Evolutionary conservation across 2,113 vertebrate genomes (phyloP), one percentile per base, ranked within the genome.

Genomic region (Eretmochelys imbricata): DNA sequence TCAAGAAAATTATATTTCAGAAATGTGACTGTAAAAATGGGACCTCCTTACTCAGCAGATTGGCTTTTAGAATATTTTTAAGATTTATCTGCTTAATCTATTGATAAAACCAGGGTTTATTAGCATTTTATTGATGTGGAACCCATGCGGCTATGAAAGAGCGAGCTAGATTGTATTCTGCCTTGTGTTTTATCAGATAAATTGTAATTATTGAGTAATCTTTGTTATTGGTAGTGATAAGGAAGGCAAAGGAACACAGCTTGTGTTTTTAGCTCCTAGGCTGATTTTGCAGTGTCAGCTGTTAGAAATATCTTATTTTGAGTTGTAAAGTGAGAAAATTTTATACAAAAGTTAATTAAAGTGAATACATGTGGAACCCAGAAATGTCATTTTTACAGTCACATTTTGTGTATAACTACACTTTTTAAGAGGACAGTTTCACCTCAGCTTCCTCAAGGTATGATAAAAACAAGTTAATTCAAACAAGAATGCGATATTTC

Each of bases 371-470:
- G 83, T 89, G 84, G 50, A 82, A 91, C 76, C 88, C 91, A 87
- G 13, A 92, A 92, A 89, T 97, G 93, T 97, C 97, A 95, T 95
- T 97, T 85, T 96, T 96, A 76, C 46, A 94, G 51, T 95, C 78
- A 90, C 35, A 90, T 95, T 94, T 93, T 89, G 5, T 46, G 55
- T 57, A 91, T 78, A 96, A 65, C 80, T 85, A 88, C 78, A 85
- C 62, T 91, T 72, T 38, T 84, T 49, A 80, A 29, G 12, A 88
- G 57, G 75, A 95, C 95, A 89, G 35, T 59, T 8, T 80, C 53
- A 53, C 79, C 57, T 83, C 55, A 51, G 49, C 85, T 57, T 93
- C 89, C 82, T 87, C 46, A 93, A 96, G 83, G 49, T 83, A 89
- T 25, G 82, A 91, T 82, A 94, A 89, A 95, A 88, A 3, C 42